Conservation (phyloP, 1,140 invertebrate species). For the Ephestia elutella region DNA sequence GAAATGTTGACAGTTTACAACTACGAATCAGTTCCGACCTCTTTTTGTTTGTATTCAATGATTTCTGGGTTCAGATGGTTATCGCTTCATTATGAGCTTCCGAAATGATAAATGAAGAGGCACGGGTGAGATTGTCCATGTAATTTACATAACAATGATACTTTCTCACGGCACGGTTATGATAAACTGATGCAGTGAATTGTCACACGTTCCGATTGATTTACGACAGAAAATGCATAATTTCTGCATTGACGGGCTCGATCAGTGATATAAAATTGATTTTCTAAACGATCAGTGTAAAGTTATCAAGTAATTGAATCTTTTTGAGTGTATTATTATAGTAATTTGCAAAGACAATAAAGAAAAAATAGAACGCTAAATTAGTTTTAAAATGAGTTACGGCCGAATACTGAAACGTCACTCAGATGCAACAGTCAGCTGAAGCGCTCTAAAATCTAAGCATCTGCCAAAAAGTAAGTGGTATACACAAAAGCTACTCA, state of each 20-base stretch:
- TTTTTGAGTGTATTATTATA: not conserved
- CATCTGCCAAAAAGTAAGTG: too few species aligned
- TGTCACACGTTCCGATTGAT: conserved; percentile 8
- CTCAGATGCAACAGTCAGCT: too few species aligned
- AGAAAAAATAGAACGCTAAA: conserved; percentile 6
- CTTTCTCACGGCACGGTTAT: conserved; percentile 1
- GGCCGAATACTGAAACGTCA: too few species aligned
- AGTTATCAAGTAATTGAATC: conserved; percentile 2
- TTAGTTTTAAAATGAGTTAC: conserved; percentile 12
- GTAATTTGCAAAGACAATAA: not conserved
- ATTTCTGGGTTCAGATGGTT: not conserved
- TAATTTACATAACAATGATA: not conserved
- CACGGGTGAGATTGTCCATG: not conserved
- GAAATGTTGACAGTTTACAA: conserved; percentile 1
- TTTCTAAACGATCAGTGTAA: conserved; percentile 3
- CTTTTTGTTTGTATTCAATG: not conserved
- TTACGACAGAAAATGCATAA: conserved; percentile 1
- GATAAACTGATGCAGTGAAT: conserved; percentile 5
- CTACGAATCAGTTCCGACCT: not conserved
- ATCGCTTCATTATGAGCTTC: not conserved
- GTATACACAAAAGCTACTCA: too few species aligned
- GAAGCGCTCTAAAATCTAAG: too few species aligned
- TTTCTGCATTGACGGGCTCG: not conserved
- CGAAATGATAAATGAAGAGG: not conserved
- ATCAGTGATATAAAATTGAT: conserved; percentile 4